Evolutionary conservation across 2,888 invertebrate genomes (phyloP).

Genomic region (Carcina quercana): DNA sequence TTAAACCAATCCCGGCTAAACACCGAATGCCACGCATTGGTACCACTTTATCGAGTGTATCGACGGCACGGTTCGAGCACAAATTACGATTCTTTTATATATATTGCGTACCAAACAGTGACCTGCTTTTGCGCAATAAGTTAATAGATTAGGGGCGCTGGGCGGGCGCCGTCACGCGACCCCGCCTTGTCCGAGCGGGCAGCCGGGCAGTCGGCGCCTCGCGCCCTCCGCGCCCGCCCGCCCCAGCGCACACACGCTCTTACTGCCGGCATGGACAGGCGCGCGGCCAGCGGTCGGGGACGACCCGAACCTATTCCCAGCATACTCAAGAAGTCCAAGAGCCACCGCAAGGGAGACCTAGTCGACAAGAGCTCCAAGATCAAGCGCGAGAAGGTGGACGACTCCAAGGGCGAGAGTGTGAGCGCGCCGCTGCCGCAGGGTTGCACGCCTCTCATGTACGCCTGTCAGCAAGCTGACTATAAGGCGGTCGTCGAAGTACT

Average conservation of each 20-base stretch:
- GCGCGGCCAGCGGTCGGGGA: slow-evolving; percentile 50
- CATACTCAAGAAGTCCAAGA: slow-evolving; percentile 62
- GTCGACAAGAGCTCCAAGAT: slow-evolving; percentile 64
- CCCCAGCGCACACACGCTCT: slow-evolving; percentile 32
- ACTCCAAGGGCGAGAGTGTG: slow-evolving; percentile 46
- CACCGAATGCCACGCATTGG: too few species aligned
- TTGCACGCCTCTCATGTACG: slow-evolving; percentile 92
- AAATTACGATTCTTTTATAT: slow-evolving; percentile 16
- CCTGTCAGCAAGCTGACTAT: slow-evolving; percentile 91
- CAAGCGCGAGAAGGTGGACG: slow-evolving; percentile 57
- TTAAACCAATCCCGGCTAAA: too few species aligned
- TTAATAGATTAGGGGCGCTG: slow-evolving; percentile 46
- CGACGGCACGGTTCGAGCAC: slow-evolving; percentile 1
- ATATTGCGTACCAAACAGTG: slow-evolving; percentile 37
- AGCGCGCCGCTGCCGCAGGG: slow-evolving; percentile 74
- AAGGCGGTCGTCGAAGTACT: slow-evolving; percentile 83
- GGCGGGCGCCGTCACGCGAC: slow-evolving; percentile 30
- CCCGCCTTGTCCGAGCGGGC: slow-evolving; percentile 52
- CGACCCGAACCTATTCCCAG: slow-evolving; percentile 67
- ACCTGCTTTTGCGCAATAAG: slow-evolving; percentile 53
- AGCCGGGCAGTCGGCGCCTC: slow-evolving; percentile 60
- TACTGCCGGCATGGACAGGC: slow-evolving; percentile 63
- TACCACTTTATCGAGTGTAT: background rate
- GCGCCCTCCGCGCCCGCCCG: slow-evolving; percentile 68
- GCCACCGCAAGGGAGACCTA: slow-evolving; percentile 49